Evolutionary conservation across 2,113 vertebrate genomes (phyloP), one percentile per base, ranked within the genome.

Genomic region (Archocentrus centrarchus): DNA sequence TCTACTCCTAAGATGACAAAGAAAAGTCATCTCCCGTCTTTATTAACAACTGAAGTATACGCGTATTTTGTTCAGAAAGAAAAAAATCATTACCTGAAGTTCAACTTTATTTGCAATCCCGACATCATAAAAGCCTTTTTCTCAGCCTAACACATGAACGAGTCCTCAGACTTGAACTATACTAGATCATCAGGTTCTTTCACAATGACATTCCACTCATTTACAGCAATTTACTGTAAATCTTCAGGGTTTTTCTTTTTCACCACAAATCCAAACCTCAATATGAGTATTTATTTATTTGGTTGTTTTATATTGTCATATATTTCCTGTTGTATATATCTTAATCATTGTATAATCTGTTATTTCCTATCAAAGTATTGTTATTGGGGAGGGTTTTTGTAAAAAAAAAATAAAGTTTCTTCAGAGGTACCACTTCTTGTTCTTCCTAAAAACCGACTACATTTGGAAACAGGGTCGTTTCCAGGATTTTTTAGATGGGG

Each of bases 231-330:
- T 73, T 73, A 68, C 60, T 58, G 13, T 81, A 70, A 85, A 66
- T 30, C 44, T 32, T 59, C 44, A 9, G 32, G 57, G 57, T 79
- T 50, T 78, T 41, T 18, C 41, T 15, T 68, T 44, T 50, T 30
- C 59, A 32, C 14, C 32, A 17, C 44, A 24, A 83, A 83, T 20
- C 11, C 61, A 73, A 81, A 60, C 62, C 53, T 82, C 68, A 44
- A 24, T 88, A 84, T 22, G 50, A 84, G 30, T 92, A 92, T 91
- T 93, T 90, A 94, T 93, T 94, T 93, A 94, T 94, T 94, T 91
- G 79, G 70, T 85, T 93, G 84, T 91, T 88, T 86, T 61, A 86
- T 85, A 84, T 70, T 91, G 91, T 84, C 47, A 14, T 18, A 76
- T 82, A 82, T 87, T 81, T 89, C 57, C 62, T 62, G 90, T 60